Base-by-base conservation (phyloP, 2,113 vertebrate species). In the Calyptomena viridis region DNA sequence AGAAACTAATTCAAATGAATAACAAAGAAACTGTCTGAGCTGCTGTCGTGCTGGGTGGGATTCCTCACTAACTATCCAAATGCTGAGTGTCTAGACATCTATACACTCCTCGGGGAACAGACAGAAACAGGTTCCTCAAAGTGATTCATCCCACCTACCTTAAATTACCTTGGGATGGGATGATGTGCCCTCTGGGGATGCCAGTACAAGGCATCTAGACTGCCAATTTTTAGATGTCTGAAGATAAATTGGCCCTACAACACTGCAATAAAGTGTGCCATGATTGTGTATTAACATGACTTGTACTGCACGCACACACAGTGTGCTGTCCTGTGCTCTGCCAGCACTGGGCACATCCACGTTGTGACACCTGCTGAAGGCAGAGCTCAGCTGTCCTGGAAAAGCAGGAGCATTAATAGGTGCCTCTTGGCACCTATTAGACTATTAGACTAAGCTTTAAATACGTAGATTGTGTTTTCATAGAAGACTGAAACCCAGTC, bases 171-270 rank as follows among this genome's bases (percentile, higher is more conserved):
- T 5, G 17, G 44, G 33, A 68, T 2, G 63, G 77, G 30, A 84
- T 20, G 49, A 47, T 64, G 37, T 63, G 37, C 66, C 74, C 76
- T 42, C 31, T 17, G 62, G 78, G 52, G 23, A 35, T 81, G 80
- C 50, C 68, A 46, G 50, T 40, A 9, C 18, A 30, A 75, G 52
- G 62, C 0, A 40, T 91, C 93, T 93, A 95, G 87, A 94, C 87
- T 93, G 77, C 73, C 91, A 13, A 89, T 74, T 92, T 89, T 81
- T 2, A 87, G 87, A 89, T 78, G 89, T 71, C 91, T 96, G 73
- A 74, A 89, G 92, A 96, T 94, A 94, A 92, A 53, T 27, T 56
- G 35, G 64, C 42, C 20, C 1, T 25, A 0, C 42, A 58, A 63
- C 33, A 20, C 14, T 47, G 56, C 49, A 80, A 64, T 46, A 56